Conservation (phyloP, 2,888 invertebrate genomes). For the Galeruca laticollis region DNA sequence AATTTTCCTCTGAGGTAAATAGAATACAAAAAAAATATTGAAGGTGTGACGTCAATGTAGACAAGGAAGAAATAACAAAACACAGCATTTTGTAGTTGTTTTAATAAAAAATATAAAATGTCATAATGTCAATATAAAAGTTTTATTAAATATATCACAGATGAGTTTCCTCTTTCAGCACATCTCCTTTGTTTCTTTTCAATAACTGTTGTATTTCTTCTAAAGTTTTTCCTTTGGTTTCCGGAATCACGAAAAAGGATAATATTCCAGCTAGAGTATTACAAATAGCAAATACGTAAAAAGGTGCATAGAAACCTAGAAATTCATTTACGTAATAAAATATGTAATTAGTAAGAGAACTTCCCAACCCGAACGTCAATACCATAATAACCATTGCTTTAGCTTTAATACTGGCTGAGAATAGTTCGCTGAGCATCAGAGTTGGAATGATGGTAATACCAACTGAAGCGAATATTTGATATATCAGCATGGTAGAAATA, state of each 20-base stretch:
- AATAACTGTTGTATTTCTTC: conserved; percentile 62
- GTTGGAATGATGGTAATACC: conserved; percentile 59
- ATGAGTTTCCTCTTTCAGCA: neutral
- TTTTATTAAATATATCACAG: neutral
- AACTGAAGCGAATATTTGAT: conserved; percentile 51
- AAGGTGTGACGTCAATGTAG: neutral
- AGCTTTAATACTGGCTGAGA: conserved; percentile 58
- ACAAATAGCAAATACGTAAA: conserved; percentile 56
- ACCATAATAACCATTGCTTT: conserved; percentile 56
- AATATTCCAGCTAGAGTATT: conserved; percentile 52
- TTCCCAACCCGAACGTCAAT: conserved; percentile 52
- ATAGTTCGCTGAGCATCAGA: conserved; percentile 58
- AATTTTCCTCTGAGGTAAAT: too few relatives aligned
- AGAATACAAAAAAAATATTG: too few relatives aligned
- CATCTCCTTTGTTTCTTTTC: conserved; percentile 7
- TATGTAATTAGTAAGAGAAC: conserved; percentile 53
- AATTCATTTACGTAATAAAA: conserved; percentile 57
- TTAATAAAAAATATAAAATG: neutral
- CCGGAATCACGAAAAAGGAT: conserved; percentile 58
- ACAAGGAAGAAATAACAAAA: neutral
- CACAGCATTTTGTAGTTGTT: neutral
- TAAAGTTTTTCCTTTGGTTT: conserved; percentile 62
- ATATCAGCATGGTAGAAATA: conserved; percentile 56
- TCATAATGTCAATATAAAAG: neutral
- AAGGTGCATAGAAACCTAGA: conserved; percentile 58